phyloP scores from a whole-genome alignment of 2,888 invertebrate genomes.

The Chymomyza procnemis region DNA sequence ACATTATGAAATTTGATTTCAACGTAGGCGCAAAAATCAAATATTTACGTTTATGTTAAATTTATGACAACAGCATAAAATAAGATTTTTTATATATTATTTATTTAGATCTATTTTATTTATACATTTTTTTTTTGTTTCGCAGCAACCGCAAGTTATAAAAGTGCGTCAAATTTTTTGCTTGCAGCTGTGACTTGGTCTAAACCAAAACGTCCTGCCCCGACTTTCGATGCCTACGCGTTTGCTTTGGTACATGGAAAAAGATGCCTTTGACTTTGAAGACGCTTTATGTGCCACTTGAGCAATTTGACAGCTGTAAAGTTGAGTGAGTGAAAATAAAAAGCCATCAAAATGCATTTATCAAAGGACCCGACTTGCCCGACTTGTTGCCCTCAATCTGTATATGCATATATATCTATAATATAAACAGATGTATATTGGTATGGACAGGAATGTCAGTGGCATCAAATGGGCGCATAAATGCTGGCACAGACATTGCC shows the following conservation, averaged over 20 bases:
- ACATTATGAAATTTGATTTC: not conserved
- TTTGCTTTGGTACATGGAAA: not conserved
- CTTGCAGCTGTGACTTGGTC: slow-evolving; percentile 53
- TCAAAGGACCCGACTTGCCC: slow-evolving; percentile 11
- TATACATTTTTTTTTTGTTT: slow-evolving; percentile 16
- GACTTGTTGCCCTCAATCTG: not conserved
- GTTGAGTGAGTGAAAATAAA: slow-evolving; percentile 17
- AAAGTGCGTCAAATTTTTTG: slow-evolving; percentile 61
- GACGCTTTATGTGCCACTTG: slow-evolving; percentile 32
- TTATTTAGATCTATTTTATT: not conserved
- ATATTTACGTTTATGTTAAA: slow-evolving; percentile 65
- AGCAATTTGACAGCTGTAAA: slow-evolving; percentile 18
- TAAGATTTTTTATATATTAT: slow-evolving; percentile 28
- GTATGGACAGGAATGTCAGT: slow-evolving; percentile 3
- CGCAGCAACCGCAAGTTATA: slow-evolving; percentile 29
- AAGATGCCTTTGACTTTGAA: slow-evolving; percentile 12
- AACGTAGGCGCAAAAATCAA: slow-evolving; percentile 39
- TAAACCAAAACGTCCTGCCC: too few species aligned
- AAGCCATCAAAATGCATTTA: slow-evolving; percentile 58
- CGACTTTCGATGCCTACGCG: not conserved
- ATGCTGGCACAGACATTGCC: too few species aligned
- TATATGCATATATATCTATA: slow-evolving; percentile 17
- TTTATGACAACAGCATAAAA: slow-evolving; percentile 57
- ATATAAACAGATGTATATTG: slow-evolving; percentile 37
- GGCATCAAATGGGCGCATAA: not conserved